Evolutionary conservation across 2,888 invertebrate genomes (phyloP).

Genomic region (Autographa pulchrina): DNA sequence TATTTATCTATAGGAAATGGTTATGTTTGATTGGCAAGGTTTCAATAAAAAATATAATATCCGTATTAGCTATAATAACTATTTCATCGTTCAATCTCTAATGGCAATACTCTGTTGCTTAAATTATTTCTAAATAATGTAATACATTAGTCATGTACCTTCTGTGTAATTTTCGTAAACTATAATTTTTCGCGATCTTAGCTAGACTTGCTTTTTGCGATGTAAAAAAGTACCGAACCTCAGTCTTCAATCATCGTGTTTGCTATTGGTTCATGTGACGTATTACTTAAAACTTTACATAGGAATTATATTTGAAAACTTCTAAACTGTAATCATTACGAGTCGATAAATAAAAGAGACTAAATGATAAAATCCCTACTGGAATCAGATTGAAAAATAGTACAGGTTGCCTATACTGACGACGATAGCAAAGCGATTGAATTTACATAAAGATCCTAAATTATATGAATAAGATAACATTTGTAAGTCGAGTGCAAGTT

Average conservation of each 20-base stretch:
- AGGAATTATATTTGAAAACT: neutral
- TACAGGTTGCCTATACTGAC: neutral
- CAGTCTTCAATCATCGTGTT: too few species aligned
- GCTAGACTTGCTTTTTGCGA: conserved; percentile 21
- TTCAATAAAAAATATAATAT: conserved; percentile 6
- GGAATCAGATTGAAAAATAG: conserved; percentile 1
- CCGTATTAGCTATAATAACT: neutral
- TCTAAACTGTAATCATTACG: neutral
- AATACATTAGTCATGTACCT: conserved; percentile 10
- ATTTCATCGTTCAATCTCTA: neutral
- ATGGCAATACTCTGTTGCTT: conserved; percentile 15
- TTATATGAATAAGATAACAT: conserved; percentile 22
- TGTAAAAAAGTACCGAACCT: neutral
- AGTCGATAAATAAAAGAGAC: neutral
- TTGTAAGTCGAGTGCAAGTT: conserved; percentile 26
- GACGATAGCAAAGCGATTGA: conserved; percentile 17
- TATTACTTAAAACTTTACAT: too few species aligned
- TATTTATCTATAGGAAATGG: neutral
- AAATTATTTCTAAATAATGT: conserved; percentile 4
- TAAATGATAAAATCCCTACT: neutral
- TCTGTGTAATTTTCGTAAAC: conserved; percentile 1
- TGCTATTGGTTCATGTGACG: too few species aligned
- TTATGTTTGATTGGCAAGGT: neutral
- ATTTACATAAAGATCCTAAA: conserved; percentile 25
- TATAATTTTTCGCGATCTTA: conserved; percentile 16